These are phyloP conservation scores for Drosophila sp. DNA, from an alignment of 1,140 invertebrate species.

Conservation along the genomic window DNA sequence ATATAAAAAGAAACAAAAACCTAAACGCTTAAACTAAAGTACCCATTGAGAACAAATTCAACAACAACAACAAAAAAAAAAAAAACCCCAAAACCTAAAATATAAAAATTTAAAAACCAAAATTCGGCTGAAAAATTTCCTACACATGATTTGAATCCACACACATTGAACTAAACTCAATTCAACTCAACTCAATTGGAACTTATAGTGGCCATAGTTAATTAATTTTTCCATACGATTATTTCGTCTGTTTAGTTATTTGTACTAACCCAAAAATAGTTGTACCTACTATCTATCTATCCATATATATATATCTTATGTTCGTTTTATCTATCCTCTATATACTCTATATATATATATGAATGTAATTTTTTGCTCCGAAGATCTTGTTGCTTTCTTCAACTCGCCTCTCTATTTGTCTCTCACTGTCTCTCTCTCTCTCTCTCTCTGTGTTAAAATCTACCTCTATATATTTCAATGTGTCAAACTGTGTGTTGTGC, in stretches of 20 bases:
- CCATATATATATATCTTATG: constrained; percentile 4
- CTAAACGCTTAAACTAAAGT: too few species aligned
- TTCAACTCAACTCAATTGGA: background rate
- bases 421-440: constrained; percentile 30
- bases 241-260: constrained; percentile 5
- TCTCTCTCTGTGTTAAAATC: constrained; percentile 39
- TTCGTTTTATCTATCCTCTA: background rate
- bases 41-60: constrained; percentile 22
- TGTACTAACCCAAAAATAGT: constrained; percentile 6
- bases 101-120: constrained; percentile 21
- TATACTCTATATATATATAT: constrained; percentile 20
- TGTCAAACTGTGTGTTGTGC: constrained; percentile 77
- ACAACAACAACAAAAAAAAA: constrained; percentile 6
- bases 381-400: constrained; percentile 21
- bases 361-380: constrained; percentile 19
- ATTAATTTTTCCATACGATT: background rate
- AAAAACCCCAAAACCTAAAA: too few species aligned
- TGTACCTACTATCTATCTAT: background rate
- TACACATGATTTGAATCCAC: constrained; percentile 44
- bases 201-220: background rate
- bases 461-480: constrained; percentile 56
- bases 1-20: constrained; percentile 20
- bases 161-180: background rate
- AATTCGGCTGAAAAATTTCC: constrained; percentile 30
- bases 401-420: constrained; percentile 21